Evolutionary conservation across 2,113 vertebrate genomes (phyloP).

Genomic region (Lepisosteus osseus): DNA sequence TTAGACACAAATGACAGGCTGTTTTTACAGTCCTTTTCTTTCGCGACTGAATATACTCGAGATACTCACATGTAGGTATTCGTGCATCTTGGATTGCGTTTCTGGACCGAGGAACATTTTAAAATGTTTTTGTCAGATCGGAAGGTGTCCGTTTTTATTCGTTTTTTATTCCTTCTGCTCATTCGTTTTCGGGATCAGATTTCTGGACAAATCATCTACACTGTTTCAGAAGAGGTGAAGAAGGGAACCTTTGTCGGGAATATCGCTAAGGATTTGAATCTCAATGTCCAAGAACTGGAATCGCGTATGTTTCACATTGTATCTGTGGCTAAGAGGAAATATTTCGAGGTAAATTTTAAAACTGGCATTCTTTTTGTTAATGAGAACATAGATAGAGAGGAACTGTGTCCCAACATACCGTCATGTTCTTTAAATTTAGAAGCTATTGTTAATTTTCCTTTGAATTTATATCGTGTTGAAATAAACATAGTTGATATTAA

Average conservation of each 20-base stretch:
- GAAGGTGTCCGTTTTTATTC: not conserved
- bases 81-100: too few relatives aligned
- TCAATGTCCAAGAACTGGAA: not conserved
- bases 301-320: slow-evolving; percentile 38
- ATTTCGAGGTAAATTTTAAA: slow-evolving; percentile 41
- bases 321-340: slow-evolving; percentile 31
- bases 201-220: slow-evolving; percentile 17
- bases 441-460: slow-evolving; percentile 50
- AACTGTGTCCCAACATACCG: slow-evolving; percentile 37
- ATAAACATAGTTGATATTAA: slow-evolving; percentile 53
- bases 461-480: slow-evolving; percentile 45
- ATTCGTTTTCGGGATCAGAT: not conserved
- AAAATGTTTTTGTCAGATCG: not conserved
- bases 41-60: too few relatives aligned
- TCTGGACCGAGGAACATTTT: too few relatives aligned
- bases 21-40: too few relatives aligned
- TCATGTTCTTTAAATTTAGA: slow-evolving; percentile 46
- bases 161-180: not conserved
- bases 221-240: slow-evolving; percentile 20
- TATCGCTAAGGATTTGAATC: slow-evolving; percentile 19
- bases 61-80: too few relatives aligned
- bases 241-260: slow-evolving; percentile 11
- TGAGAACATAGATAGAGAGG: slow-evolving; percentile 51
- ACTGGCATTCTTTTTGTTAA: slow-evolving; percentile 47
- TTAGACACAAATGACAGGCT: too few relatives aligned